Evolutionary conservation across 2,113 vertebrate genomes (phyloP), one percentile per base, ranked within the genome.

Genomic region (Plecotus auritus): DNA sequence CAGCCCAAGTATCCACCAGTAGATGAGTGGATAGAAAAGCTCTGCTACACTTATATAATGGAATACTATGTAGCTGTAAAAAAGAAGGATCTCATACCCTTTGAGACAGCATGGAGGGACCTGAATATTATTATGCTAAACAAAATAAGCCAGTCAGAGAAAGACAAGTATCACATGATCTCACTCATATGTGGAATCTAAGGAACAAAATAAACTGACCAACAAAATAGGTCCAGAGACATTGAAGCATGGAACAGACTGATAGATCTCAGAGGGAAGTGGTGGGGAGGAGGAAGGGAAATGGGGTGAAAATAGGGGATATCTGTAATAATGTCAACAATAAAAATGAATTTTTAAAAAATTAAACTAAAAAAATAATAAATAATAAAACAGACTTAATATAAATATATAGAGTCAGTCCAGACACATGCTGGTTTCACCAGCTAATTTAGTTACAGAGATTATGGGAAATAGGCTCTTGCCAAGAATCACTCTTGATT

Each of bases 401-500:
- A 1, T 28, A 49, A 72, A 9, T 67, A 37, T 35, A n/a, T 20
- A 72, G 49, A 26, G 13, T 88, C 40, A 54, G 59, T 59, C 18
- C 40, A 47, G 51, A 67, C 32, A 37, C 9, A 1, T 30, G 37
- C 56, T 20, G 66, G 42, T 78, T 82, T 45, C 18, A 14, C 5
- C 49, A 85, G 20, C 49, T 69, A 70, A 64, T 74, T 76, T 64
- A 64, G 51, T 67, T 66, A 4, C 23, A 42, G 47, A 88, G 35
- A 91, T 70, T 9, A 91, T 87, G 82, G 67, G 80, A 94, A 90
- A 42, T 1, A 56, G 32, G 4, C 40, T 88, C 59, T 76, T 91
- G 35, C 64, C 70, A 93, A 96, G 77, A 95, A 81, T 81, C 47
- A 49, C n/a, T 70, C 47, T 84, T 73, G 66, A 91, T 61, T 93